These are phyloP conservation scores for Phocoena phocoena DNA, from an alignment of 2,113 vertebrate species.

Conservation along the genomic window DNA sequence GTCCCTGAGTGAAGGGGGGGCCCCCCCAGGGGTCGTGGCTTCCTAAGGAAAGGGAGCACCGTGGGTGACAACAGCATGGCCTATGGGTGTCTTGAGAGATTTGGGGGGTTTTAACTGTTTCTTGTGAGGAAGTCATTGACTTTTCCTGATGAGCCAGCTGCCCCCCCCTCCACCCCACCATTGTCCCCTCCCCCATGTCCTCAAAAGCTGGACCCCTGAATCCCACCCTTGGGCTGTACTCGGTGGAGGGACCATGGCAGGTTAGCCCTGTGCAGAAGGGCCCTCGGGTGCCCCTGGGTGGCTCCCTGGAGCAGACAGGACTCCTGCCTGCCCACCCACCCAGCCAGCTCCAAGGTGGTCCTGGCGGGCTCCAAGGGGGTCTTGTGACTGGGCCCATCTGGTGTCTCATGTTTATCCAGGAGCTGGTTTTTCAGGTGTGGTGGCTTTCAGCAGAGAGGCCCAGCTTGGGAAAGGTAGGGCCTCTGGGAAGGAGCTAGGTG, in stretches of 20 bases:
- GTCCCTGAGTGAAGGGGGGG: background rate
- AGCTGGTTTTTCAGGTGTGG: constrained; percentile 77
- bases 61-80: background rate
- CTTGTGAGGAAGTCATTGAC: background rate
- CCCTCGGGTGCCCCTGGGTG: background rate
- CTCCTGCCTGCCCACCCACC: background rate
- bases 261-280: background rate
- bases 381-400: background rate
- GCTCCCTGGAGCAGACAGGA: background rate
- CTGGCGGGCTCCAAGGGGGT: constrained; percentile 37
- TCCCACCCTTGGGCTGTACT: background rate
- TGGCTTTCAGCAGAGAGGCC: constrained; percentile 37
- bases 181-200: fast-evolving
- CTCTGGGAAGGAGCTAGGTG: background rate
- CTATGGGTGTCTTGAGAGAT: background rate
- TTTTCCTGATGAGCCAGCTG: background rate
- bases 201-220: background rate
- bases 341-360: constrained; percentile 68
- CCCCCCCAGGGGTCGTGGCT: background rate
- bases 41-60: background rate
- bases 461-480: background rate
- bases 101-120: background rate
- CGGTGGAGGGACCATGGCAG: background rate
- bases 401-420: constrained; percentile 50
- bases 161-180: fast-evolving